Conservation (phyloP, 1,140 invertebrate species). For the Drosophila ananassae region DNA sequence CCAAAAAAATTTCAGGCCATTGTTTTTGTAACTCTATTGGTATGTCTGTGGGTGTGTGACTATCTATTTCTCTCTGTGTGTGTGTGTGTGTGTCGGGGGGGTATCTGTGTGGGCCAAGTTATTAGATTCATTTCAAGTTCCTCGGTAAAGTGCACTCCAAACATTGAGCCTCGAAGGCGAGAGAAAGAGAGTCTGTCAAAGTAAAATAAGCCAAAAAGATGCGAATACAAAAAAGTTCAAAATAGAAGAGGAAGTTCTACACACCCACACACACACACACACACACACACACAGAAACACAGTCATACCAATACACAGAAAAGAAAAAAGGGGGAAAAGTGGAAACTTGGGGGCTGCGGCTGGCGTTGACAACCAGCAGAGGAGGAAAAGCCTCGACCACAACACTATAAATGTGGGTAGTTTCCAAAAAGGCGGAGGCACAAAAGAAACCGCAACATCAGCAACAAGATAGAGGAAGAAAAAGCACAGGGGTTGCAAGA, state of each 20-base stretch:
- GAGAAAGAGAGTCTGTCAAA: conserved; percentile 65
- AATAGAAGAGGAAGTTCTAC: conserved; percentile 4
- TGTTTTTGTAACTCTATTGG: conserved; percentile 35
- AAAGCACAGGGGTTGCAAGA: not conserved
- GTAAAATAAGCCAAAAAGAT: conserved; percentile 60
- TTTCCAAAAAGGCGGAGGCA: conserved; percentile 57
- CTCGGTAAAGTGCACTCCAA: conserved; percentile 75
- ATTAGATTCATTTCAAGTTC: conserved; percentile 82
- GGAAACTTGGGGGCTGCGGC: conserved; percentile 47
- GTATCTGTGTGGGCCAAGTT: conserved; percentile 59
- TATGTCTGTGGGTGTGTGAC: not conserved
- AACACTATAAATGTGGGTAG: conserved; percentile 80
- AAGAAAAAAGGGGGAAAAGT: conserved; percentile 6
- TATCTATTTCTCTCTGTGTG: conserved; percentile 16
- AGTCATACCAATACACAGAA: not conserved
- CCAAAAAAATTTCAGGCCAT: conserved; percentile 27
- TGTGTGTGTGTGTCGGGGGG: not conserved
- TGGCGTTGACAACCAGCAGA: conserved; percentile 68
- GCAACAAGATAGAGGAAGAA: conserved; percentile 46
- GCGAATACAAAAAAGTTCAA: conserved; percentile 42
- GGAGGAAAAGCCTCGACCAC: conserved; percentile 58
- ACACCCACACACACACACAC: not conserved
- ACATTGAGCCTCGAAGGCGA: conserved; percentile 54
- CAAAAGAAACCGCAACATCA: conserved; percentile 82
- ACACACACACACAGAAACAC: not conserved